These are phyloP conservation scores for Pyxicephalus adspersus DNA, from an alignment of 2,113 vertebrate genomes.

Conservation along the genomic window DNA sequence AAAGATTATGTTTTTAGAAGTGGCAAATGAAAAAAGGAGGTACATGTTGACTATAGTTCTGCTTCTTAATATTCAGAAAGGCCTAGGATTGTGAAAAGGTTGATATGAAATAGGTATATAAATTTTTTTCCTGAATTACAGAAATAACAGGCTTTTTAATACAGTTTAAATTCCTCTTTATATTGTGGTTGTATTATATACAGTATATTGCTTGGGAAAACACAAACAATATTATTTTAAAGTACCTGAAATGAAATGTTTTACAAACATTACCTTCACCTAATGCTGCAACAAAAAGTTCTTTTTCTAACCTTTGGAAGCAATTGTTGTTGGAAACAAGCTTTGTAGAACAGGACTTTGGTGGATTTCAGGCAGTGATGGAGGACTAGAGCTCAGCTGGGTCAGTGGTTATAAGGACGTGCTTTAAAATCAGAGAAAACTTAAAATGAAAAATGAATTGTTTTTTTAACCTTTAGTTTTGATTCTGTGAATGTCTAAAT, in stretches of 20 bases:
- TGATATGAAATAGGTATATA: no score
- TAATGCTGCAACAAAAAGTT: not conserved
- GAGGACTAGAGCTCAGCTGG: not conserved
- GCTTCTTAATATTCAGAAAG: no score
- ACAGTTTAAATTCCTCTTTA: not conserved
- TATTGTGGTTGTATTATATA: not conserved
- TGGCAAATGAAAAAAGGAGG: no score
- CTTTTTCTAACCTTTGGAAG: slow-evolving; percentile 24
- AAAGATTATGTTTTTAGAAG: no score
- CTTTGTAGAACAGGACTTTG: not conserved
- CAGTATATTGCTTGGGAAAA: not conserved
- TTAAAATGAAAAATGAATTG: no score
- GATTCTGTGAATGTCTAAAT: no score
- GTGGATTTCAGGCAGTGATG: not conserved
- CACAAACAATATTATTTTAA: not conserved
- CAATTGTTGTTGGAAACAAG: slow-evolving; percentile 12
- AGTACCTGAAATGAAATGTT: not conserved
- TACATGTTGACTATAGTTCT: no score
- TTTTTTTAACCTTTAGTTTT: no score
- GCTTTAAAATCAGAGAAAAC: no score
- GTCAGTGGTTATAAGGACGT: not conserved
- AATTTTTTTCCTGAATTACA: not conserved
- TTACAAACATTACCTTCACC: not conserved
- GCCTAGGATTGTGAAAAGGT: no score
- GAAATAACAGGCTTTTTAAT: not conserved